Percentiles rank a stretch among this genome's conserved stretches.
These are phyloP conservation scores for Lydus trimaculatus DNA, from an alignment of 2,888 invertebrate genomes.

Conservation along the genomic window DNA sequence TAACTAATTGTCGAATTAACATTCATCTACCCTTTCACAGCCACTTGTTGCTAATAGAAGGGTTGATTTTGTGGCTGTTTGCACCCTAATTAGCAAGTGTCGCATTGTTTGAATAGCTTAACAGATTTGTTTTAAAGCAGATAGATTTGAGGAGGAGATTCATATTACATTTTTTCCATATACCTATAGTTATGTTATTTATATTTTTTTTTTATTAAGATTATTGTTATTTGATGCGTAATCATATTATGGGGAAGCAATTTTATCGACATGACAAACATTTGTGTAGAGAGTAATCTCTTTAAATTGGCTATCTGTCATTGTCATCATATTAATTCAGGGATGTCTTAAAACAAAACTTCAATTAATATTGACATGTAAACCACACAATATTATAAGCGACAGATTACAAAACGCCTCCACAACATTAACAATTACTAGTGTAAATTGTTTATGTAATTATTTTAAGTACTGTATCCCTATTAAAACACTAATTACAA, in stretches of 20 bases:
- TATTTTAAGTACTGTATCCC: conserved; percentile 63
- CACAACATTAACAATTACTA: conserved; percentile 52
- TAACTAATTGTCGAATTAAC: conserved; percentile 53
- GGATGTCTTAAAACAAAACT: conserved; percentile 23
- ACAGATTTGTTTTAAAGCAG: conserved; percentile 35
- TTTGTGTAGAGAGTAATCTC: conserved; percentile 49
- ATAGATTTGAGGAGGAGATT: conserved; percentile 10
- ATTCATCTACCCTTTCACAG: conserved; percentile 47
- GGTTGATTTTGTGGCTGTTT: conserved; percentile 46
- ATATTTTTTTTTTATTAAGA: conserved; percentile 2
- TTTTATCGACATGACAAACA: conserved; percentile 43
- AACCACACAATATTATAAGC: conserved; percentile 30
- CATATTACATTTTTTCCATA: too few relatives aligned
- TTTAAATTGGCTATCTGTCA: conserved; percentile 49
- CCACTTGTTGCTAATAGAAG: conserved; percentile 52
- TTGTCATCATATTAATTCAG: conserved; percentile 37
- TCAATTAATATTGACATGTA: conserved; percentile 38
- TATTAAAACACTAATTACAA: conserved; percentile 62
- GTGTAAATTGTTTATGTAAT: conserved; percentile 60
- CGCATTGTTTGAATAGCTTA: conserved; percentile 44
- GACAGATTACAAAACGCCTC: conserved; percentile 48
- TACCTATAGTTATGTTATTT: not conserved
- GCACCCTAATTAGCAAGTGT: conserved; percentile 49
- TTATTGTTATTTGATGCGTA: conserved; percentile 18
- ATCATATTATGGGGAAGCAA: conserved; percentile 35